phyloP scores from a whole-genome alignment of 1,140 invertebrate genomes.

The Achroia grisella region DNA sequence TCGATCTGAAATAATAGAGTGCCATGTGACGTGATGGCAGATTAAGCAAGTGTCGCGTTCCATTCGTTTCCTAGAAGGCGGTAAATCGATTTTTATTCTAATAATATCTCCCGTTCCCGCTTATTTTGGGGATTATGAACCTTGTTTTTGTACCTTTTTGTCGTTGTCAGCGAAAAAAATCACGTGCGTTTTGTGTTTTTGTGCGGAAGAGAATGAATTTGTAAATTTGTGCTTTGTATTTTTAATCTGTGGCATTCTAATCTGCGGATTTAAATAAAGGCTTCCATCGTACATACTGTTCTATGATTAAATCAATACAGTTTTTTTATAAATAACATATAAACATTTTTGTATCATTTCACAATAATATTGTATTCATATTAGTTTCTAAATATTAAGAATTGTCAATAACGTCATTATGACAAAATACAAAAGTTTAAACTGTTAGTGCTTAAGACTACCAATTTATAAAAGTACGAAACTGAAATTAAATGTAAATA shows the following conservation, averaged over 20 bases:
- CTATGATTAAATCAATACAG: too few species aligned
- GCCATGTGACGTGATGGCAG: conserved; percentile 45
- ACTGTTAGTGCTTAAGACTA: too few species aligned
- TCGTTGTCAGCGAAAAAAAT: neutral
- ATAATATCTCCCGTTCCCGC: conserved; percentile 28
- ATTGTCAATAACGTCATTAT: too few species aligned
- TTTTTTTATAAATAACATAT: too few species aligned
- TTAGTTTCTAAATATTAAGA: too few species aligned
- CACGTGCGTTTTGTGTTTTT: neutral
- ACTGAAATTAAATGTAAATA: too few species aligned
- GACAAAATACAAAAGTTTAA: too few species aligned
- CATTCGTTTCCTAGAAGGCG: conserved; percentile 40
- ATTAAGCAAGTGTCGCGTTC: conserved; percentile 61
- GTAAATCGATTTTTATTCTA: conserved; percentile 47
- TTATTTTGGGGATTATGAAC: conserved; percentile 48
- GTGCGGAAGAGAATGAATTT: neutral
- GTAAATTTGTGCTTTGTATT: neutral
- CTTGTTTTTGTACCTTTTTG: too few species aligned
- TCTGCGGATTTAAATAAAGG: neutral
- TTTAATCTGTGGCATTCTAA: conserved; percentile 1
- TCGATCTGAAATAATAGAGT: conserved; percentile 41
- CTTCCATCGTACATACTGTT: too few species aligned
- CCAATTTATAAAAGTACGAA: too few species aligned
- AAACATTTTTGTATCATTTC: too few species aligned
- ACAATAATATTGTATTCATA: too few species aligned